Conservation (phyloP, 2,113 vertebrate species). For the Halcyon malimbica region DNA sequence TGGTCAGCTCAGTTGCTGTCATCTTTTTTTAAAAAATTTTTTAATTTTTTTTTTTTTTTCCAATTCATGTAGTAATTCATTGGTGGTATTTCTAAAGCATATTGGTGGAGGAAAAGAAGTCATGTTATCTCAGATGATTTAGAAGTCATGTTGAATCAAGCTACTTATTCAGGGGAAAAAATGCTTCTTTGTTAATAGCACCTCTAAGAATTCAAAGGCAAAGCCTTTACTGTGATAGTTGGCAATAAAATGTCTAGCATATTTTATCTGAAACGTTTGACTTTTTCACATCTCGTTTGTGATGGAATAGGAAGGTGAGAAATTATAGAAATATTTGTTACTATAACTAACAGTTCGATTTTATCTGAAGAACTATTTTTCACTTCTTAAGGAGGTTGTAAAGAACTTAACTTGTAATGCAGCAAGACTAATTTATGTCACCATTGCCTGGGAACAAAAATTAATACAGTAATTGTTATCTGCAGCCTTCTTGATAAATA, state of each 20-base stretch:
- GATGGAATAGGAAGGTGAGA: background rate
- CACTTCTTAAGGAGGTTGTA: background rate
- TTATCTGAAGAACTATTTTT: background rate
- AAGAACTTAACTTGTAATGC: background rate
- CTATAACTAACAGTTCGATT: background rate
- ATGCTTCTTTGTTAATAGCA: conserved; percentile 11
- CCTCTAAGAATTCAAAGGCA: background rate
- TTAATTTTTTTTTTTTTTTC: background rate
- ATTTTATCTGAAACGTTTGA: background rate
- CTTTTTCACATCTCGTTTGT: background rate
- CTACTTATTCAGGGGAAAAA: background rate
- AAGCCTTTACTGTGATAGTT: background rate
- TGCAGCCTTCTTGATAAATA: background rate
- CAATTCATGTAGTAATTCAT: background rate
- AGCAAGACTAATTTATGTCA: background rate
- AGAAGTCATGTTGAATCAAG: conserved; percentile 32
- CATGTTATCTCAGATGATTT: background rate
- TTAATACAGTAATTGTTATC: background rate
- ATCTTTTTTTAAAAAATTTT: background rate
- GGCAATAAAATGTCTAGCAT: background rate
- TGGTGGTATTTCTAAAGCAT: conserved; percentile 1
- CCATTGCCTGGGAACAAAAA: background rate
- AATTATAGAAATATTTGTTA: background rate
- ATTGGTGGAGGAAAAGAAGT: background rate
- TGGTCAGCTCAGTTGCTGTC: background rate